Conservation (phyloP, 53 echinoderm and acorn worm genomes). For the Zoroaster sp. region DNA sequence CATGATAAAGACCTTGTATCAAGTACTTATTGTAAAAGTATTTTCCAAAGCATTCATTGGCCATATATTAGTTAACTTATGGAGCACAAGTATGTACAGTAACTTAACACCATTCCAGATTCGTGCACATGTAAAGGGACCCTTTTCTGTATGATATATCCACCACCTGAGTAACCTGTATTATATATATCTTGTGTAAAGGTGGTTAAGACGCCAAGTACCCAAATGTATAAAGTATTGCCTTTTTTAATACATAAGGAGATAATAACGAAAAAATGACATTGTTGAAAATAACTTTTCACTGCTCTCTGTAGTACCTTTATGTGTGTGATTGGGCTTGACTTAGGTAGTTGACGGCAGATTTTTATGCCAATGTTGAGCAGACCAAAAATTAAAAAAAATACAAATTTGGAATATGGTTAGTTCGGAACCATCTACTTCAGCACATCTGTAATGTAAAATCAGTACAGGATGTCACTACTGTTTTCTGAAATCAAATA, state of each 20-base stretch:
- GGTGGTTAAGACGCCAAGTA: slow-evolving; percentile 26
- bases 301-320: not conserved
- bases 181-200: slow-evolving; percentile 52
- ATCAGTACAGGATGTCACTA: not conserved
- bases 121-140: slow-evolving; percentile 44
- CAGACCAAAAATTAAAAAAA: not conserved
- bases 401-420: not conserved
- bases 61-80: not conserved
- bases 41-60: not conserved
- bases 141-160: slow-evolving; percentile 8
- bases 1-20: not conserved
- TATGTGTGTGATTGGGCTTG: not conserved
- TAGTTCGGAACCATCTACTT: not conserved
- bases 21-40: slow-evolving; percentile 1
- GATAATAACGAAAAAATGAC: not conserved
- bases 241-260: slow-evolving; percentile 18
- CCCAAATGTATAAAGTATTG: slow-evolving; percentile 18
- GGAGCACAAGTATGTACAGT: slow-evolving; percentile 7
- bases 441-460: not conserved
- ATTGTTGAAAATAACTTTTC: not conserved
- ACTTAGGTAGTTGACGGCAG: not conserved
- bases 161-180: slow-evolving; percentile 36
- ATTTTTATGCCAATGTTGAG: not conserved
- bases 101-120: slow-evolving; percentile 49
- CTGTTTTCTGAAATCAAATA: not conserved